Percentiles rank a stretch among this genome's conserved stretches.
phyloP scores from a whole-genome alignment of 2,888 invertebrate genomes.

The Cephonodes hylas region DNA sequence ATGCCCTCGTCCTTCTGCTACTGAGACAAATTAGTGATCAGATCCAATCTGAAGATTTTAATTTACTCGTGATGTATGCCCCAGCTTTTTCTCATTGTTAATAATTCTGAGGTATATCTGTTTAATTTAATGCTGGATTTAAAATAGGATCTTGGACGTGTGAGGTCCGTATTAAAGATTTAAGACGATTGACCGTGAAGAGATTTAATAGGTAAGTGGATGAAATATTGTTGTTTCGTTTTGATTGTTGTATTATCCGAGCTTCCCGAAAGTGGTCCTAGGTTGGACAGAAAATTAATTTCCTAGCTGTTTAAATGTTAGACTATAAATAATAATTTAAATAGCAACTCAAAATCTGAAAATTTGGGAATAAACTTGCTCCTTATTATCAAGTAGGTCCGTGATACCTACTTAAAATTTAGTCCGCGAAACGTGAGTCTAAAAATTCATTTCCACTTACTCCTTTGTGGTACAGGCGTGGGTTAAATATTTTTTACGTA shows the following conservation, averaged over 20 bases:
- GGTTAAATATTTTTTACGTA: too few relatives aligned
- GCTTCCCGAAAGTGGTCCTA: not conserved
- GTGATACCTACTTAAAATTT: too few relatives aligned
- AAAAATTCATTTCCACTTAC: too few relatives aligned
- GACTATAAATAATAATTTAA: too few relatives aligned
- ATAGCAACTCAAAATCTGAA: too few relatives aligned
- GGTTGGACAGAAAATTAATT: not conserved
- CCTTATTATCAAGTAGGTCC: too few relatives aligned
- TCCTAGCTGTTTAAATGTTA: too few relatives aligned
- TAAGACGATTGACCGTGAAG: not conserved
- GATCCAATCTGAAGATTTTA: conserved; percentile 39
- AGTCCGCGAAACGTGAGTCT: too few relatives aligned
- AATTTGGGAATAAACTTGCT: too few relatives aligned
- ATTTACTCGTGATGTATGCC: conserved; percentile 18
- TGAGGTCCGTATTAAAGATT: conserved; percentile 12
- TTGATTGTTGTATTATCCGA: not conserved
- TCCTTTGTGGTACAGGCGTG: too few relatives aligned
- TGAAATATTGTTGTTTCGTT: conserved; percentile 15
- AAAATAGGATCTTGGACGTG: conserved; percentile 16
- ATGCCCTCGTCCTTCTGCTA: conserved; percentile 39
- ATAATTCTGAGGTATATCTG: conserved; percentile 2
- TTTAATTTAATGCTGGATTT: conserved; percentile 22
- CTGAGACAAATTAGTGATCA: conserved; percentile 61
- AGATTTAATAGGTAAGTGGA: not conserved
- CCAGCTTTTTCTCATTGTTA: conserved; percentile 7